These are phyloP conservation scores for Sitta carolinensis DNA, from an alignment of 2,797 vertebrate genomes.

Conservation along the genomic window DNA sequence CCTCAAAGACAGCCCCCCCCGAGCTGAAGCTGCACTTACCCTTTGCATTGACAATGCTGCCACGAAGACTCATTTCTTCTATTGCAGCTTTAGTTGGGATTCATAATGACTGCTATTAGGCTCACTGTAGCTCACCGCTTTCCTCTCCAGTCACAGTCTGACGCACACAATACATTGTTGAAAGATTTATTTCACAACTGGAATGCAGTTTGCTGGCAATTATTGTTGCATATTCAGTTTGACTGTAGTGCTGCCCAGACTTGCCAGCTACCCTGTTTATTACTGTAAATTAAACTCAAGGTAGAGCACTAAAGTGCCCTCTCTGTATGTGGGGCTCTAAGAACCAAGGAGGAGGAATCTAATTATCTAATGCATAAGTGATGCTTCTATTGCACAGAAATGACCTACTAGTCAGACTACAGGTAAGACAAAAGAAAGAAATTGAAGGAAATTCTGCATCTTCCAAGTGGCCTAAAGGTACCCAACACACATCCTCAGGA, in stretches of 20 bases:
- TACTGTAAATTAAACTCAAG: conserved; percentile 37
- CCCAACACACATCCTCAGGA: neutral
- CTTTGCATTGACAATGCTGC: neutral
- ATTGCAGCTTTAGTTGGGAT: conserved; percentile 12
- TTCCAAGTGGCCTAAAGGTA: neutral
- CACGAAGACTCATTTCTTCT: neutral
- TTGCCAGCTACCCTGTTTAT: conserved; percentile 56
- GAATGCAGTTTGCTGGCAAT: conserved; percentile 50
- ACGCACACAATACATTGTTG: conserved; percentile 61
- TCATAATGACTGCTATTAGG: conserved; percentile 36
- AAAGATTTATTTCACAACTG: conserved; percentile 71
- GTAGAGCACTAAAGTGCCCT: neutral
- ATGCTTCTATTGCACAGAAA: neutral
- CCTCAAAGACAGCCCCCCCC: neutral
- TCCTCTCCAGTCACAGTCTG: conserved; percentile 73
- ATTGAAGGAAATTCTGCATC: neutral
- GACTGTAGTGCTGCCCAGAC: conserved; percentile 60
- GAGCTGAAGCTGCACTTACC: neutral
- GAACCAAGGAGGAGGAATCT: neutral
- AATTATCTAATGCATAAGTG: neutral
- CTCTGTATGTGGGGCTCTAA: neutral
- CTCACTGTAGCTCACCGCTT: conserved; percentile 24
- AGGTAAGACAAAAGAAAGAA: neutral
- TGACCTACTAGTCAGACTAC: neutral
- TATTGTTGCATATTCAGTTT: conserved; percentile 59